Evolutionary conservation across 2,113 vertebrate species (phyloP).

Genomic region (Garra rufa): DNA sequence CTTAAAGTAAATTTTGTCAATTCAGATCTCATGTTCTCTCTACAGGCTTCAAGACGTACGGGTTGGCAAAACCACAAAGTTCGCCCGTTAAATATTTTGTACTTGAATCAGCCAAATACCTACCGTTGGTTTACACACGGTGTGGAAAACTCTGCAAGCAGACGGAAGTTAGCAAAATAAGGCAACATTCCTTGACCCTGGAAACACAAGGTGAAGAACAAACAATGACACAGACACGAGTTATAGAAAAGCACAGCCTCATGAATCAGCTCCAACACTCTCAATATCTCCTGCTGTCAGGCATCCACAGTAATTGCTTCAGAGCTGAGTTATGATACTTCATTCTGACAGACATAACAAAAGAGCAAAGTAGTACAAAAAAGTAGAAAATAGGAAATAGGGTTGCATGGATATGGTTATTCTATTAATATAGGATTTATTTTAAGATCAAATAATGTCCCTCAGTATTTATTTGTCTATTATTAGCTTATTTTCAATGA

Average conservation of each 20-base stretch:
- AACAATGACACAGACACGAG: constrained; percentile 66
- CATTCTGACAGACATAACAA: background rate
- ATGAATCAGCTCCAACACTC: constrained; percentile 30
- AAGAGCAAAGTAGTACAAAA: background rate
- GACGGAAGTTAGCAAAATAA: constrained; percentile 95
- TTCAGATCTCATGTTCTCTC: background rate
- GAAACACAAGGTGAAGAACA: constrained; percentile 71
- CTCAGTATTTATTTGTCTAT: background rate
- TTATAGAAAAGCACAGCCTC: constrained; percentile 60
- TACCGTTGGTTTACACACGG: constrained; percentile 99
- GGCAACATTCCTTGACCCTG: constrained; percentile 87
- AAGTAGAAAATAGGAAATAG: background rate
- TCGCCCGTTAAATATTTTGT: background rate
- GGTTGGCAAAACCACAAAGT: background rate
- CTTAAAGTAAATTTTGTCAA: background rate
- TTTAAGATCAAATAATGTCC: background rate
- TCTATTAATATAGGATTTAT: background rate
- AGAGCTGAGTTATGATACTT: background rate
- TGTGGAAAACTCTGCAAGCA: constrained; percentile 96
- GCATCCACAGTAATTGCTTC: background rate
- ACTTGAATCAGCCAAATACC: constrained; percentile 62
- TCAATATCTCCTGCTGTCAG: constrained; percentile 25
- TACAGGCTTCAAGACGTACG: background rate
- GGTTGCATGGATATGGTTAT: background rate
- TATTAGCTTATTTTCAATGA: background rate